Base-by-base conservation (phyloP, 2,888 invertebrate genomes). In the Drosophila eohydei region DNA sequence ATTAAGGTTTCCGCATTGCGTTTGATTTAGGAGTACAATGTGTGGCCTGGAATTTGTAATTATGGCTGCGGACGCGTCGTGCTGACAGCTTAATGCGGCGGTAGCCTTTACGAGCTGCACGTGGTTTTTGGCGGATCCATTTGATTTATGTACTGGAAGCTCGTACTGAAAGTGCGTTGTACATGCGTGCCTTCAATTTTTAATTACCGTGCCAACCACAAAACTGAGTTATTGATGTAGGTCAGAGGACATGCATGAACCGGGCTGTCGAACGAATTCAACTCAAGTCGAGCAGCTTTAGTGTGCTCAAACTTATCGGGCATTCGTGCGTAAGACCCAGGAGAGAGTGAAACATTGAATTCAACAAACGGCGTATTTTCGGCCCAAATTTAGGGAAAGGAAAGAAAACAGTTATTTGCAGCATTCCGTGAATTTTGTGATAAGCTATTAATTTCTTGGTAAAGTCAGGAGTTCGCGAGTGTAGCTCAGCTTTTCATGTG, bases 41-140 rank as follows among this genome's bases (percentile, higher is more conserved):
- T 78, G 75, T 89, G 89, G 88, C 56, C 55, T 54, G 76, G 89
- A 84, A 86, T 86, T 78, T 75, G 83, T 81, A 86, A 85, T 86
- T 83, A 88, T 78, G 61, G 67, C 64, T 43, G 34, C 68, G 51
- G 59, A 50, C 56, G 44, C 59, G 43, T 51, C 46, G 44, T 71
- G 83, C 79, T 74, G 87, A 84, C 84, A 88, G 79, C 85, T 79
- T 78, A 86, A 84, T 81, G 78, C 66, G 60, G 58, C 46, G 71
- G 55, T 67, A 58, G 86, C 83, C 73, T 75, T 84, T 83, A 83
- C 79, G 76, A 76, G 60, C 43, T 50, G 87, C 70, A 88, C 87
- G 81, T 81, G 84, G 74, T 60, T 48, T 65, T 50, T 63, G 59
- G 57, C 56, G 81, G 26, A 58, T 73, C 66, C 72, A 59, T 43